Conservation (phyloP, 2,797 vertebrate genomes). For the Gallirallus australis region DNA sequence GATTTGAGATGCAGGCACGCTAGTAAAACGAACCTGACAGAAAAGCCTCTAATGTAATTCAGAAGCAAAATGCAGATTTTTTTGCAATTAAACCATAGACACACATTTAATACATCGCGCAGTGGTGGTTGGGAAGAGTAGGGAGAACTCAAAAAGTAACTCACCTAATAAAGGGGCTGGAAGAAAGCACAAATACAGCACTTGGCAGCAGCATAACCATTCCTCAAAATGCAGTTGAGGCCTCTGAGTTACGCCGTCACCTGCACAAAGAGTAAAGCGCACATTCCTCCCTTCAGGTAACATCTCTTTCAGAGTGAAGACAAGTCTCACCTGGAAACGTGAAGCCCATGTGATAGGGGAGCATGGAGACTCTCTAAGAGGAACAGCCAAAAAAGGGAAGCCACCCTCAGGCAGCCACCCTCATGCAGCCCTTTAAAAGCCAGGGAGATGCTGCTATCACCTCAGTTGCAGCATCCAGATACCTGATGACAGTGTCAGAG, state of each 20-base stretch:
- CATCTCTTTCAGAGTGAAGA: not conserved
- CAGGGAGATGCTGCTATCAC: not conserved
- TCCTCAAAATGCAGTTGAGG: not conserved
- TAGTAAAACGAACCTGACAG: conserved; percentile 10
- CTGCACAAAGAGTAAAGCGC: not conserved
- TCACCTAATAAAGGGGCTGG: not conserved
- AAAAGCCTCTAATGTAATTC: conserved; percentile 57
- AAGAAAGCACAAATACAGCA: not conserved
- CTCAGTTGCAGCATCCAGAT: not conserved
- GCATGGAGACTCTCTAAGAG: not conserved
- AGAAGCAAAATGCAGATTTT: conserved; percentile 26
- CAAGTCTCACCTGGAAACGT: not conserved
- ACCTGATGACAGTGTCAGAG: not conserved
- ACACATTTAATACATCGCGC: conserved; percentile 14
- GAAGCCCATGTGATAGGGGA: accelerated
- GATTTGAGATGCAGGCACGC: conserved; percentile 20
- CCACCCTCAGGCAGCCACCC: not conserved
- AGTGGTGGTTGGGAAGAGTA: not conserved
- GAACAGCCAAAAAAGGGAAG: not conserved
- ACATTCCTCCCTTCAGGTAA: not conserved
- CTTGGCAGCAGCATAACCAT: not conserved
- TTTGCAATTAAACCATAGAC: conserved; percentile 18
- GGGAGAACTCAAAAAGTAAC: not conserved
- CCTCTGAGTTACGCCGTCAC: not conserved
- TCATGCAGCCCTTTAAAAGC: not conserved